These are phyloP conservation scores for Dynastes grantii DNA, from an alignment of 2,888 invertebrate genomes.

Conservation along the genomic window DNA sequence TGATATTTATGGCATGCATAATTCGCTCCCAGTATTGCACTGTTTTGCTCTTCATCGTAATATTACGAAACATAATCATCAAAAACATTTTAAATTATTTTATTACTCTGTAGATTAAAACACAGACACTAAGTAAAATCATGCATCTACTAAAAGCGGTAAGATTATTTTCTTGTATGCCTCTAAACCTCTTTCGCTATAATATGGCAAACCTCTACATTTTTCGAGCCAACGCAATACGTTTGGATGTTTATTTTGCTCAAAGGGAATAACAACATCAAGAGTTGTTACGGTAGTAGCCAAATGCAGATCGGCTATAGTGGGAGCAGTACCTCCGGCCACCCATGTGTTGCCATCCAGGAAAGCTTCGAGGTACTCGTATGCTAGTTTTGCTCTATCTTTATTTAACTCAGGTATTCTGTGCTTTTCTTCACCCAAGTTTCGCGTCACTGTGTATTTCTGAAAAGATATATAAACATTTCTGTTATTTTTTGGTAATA, in stretches of 20 bases:
- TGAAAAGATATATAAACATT: constrained; percentile 11
- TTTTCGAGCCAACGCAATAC: constrained; percentile 63
- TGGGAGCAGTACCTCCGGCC: constrained; percentile 68
- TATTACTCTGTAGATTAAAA: no score
- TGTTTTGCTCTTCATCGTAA: no score
- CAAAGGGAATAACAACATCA: constrained; percentile 56
- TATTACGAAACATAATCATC: no score
- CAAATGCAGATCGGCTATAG: constrained; percentile 61
- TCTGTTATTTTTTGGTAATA: not conserved
- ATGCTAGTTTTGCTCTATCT: constrained; percentile 53
- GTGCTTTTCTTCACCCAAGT: constrained; percentile 10
- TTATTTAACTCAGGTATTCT: constrained; percentile 32
- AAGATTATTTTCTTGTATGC: not conserved
- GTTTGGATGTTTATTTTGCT: constrained; percentile 50
- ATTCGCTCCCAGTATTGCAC: no score
- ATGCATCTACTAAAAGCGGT: not conserved
- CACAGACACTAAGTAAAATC: not conserved
- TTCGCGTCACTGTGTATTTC: constrained; percentile 7
- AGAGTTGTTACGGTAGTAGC: constrained; percentile 55
- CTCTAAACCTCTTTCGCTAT: constrained; percentile 50
- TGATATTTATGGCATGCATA: no score
- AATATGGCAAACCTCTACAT: constrained; percentile 63
- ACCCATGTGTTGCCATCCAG: constrained; percentile 70
- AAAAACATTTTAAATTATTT: no score
- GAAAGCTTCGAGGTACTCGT: constrained; percentile 70